phyloP scores from a whole-genome alignment of 2,888 invertebrate species.

The Scaptodrosophila latifasciaeformis region DNA sequence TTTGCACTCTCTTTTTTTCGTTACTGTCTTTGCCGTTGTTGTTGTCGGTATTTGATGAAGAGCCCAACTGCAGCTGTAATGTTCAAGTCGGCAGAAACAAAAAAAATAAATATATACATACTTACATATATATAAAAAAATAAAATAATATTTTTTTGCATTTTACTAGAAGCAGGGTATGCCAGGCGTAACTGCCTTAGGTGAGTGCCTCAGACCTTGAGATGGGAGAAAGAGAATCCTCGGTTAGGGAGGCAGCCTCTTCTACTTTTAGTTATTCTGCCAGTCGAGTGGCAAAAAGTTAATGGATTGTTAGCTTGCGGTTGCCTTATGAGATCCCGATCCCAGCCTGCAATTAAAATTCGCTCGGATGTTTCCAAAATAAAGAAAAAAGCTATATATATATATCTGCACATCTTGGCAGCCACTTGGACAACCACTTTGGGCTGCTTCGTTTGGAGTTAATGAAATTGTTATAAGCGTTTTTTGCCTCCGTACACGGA shows the following conservation, averaged over 20 bases:
- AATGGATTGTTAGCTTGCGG: constrained; percentile 68
- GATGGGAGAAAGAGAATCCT: not conserved
- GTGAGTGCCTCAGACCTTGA: no score
- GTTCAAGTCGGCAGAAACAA: constrained; percentile 19
- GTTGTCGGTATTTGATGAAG: constrained; percentile 47
- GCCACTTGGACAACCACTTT: constrained; percentile 11
- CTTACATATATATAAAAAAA: not conserved
- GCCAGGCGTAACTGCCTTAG: constrained; percentile 47
- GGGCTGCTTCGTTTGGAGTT: constrained; percentile 54
- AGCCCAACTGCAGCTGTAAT: constrained; percentile 38
- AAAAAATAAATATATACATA: no score
- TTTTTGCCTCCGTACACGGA: constrained; percentile 15
- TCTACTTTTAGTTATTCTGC: constrained; percentile 41
- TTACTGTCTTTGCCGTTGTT: constrained; percentile 21
- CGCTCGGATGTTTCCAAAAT: constrained; percentile 27
- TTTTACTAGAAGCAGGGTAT: no score
- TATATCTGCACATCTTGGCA: constrained; percentile 15
- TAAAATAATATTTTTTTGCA: constrained; percentile 13
- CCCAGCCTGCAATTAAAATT: constrained; percentile 54
- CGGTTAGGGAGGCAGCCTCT: constrained; percentile 6
- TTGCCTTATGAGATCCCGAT: constrained; percentile 32
- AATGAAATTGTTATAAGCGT: constrained; percentile 60
- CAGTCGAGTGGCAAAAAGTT: constrained; percentile 66
- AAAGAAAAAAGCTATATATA: no score
- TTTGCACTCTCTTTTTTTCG: constrained; percentile 39